phyloP scores from a whole-genome alignment of 2,888 invertebrate species.

The Cerastis rubricosa region DNA sequence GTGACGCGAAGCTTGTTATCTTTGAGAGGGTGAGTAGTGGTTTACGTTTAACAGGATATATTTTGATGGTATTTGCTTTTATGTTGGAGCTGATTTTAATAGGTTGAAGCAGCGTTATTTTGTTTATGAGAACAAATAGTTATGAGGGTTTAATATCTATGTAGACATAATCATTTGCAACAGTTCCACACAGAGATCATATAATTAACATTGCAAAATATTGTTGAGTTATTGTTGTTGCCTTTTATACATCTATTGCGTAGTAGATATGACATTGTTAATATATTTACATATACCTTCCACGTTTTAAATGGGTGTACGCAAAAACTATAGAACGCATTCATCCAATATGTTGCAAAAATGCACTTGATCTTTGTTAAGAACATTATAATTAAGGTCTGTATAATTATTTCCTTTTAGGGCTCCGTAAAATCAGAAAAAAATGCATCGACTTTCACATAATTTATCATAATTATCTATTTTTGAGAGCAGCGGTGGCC shows the following conservation, averaged over 20 bases:
- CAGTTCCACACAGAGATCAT: neutral
- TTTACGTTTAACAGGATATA: slow-evolving; percentile 25
- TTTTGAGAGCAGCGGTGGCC: no score
- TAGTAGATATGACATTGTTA: neutral
- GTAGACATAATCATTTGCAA: neutral
- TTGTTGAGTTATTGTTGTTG: neutral
- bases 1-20: slow-evolving; percentile 22
- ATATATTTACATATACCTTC: no score
- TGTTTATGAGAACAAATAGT: neutral
- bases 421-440: no score
- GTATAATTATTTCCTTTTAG: no score
- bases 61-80: slow-evolving; percentile 41
- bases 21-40: slow-evolving; percentile 16
- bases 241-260: neutral
- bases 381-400: no score
- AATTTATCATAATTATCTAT: no score
- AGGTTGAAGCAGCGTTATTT: neutral
- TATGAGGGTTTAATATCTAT: neutral
- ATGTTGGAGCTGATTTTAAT: neutral
- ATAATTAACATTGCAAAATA: neutral
- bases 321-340: neutral
- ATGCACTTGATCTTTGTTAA: no score
- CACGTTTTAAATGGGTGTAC: neutral
- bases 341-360: neutral
- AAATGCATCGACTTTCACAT: no score